Evolutionary conservation across 2,888 invertebrate species (phyloP).

Genomic region (Brachypterus glaber): DNA sequence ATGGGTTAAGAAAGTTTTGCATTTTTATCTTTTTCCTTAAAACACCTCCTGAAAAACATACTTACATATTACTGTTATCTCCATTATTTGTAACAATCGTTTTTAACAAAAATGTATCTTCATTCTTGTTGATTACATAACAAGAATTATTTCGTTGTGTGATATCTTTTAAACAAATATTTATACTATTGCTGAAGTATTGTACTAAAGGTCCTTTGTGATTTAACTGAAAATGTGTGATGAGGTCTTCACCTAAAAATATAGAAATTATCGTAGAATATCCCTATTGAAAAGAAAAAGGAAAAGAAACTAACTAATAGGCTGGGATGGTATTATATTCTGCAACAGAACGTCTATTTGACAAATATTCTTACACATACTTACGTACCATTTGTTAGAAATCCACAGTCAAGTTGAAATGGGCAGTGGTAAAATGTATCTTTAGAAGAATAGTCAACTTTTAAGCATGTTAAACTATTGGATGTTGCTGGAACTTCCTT

Average conservation of each 20-base stretch:
- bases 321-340: no score
- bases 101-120: slow-evolving; percentile 33
- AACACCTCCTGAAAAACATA: no score
- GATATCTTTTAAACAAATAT: slow-evolving; percentile 26
- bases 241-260: slow-evolving; percentile 28
- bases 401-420: slow-evolving; percentile 27
- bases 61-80: no score
- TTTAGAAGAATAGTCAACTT: slow-evolving; percentile 9
- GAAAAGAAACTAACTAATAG: no score
- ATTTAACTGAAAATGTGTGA: slow-evolving; percentile 32
- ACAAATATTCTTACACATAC: slow-evolving; percentile 4
- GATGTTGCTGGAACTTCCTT: slow-evolving; percentile 11
- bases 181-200: slow-evolving; percentile 32
- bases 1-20: no score
- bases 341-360: slow-evolving; percentile 7
- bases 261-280: no score
- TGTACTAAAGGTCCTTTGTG: slow-evolving; percentile 36
- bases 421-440: slow-evolving; percentile 31
- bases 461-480: slow-evolving; percentile 8
- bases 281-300: no score
- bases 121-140: slow-evolving; percentile 27
- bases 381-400: slow-evolving; percentile 25
- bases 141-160: slow-evolving; percentile 25
- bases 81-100: no score
- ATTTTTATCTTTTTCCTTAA: slow-evolving; percentile 4